Evolutionary conservation across 1,140 invertebrate genomes (phyloP), one percentile per base, ranked within the genome.

Genomic region (Cotesia vestalis): DNA sequence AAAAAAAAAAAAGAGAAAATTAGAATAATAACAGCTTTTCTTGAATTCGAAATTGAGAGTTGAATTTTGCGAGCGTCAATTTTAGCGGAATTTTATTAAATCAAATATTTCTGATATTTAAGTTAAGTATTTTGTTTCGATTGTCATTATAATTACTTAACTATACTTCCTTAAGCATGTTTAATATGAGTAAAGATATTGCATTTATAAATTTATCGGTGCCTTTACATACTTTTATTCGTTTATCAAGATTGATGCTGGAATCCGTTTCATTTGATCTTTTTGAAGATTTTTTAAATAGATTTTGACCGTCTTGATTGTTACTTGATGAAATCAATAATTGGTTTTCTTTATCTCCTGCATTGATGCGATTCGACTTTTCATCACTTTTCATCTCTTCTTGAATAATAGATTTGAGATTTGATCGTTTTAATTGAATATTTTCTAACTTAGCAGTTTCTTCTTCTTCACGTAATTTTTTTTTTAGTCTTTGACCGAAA

Each of bases 401-500:
- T 55, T 55, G 12, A 8, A 51, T 55, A 14, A 55, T 55, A 55
- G 53, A 55, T n/a, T 11, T 4, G n/a, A 35, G n/a, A 63, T 3
- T 40, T 4, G 9, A 6, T n/a, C 1, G 5, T 63, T 12, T 52
- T 20, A 11, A 4, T 60, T 72, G 38, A 27, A 66, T 55, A 35
- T 73, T 74, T 4, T 70, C 69, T 14, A 61, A 73, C 14, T 52
- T 72, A 1, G 77, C 77, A 14, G 69, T 66, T 36, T 76, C 73
- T 35, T 78, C 71, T 57, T 79, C 74, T 14, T 81, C 73, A 1
- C 55, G 20, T 3, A 85, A 63, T 73, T 67, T 84, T 66, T 80
- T 82, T 27, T 71, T 69, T 12, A 85, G 71, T 63, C 85, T 77
- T 71, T 84, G 75, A 1, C 78, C 79, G 73, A 80, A 86, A 14